Evolutionary conservation across 2,113 vertebrate species (phyloP), one percentile per base, ranked within the genome.

Genomic region (Nannobrachium achirus): DNA sequence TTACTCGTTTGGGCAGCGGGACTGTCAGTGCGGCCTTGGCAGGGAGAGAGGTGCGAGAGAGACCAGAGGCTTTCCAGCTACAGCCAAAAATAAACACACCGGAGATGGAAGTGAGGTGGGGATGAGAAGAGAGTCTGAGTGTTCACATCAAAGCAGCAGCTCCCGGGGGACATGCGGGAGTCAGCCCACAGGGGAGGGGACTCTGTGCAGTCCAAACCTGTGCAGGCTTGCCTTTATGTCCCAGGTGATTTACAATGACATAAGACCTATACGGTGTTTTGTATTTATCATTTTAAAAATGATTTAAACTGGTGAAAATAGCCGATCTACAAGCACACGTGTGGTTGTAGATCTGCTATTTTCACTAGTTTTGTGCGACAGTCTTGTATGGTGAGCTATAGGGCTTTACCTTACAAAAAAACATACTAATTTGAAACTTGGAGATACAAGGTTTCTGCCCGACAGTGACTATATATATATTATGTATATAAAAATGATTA

Each of bases 101-200:
- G 18, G 69, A 51, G 58, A 77, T 65, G 82, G 73, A 83, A 79
- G 75, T 83, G 82, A 83, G 75, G 83, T 40, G 76, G 74, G 67
- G 82, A 89, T 78, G 78, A 56, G 84, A 89, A 83, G 82, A 87
- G 86, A 85, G 87, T 79, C 56, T 58, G 73, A 46, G 73, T 44
- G 76, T 1, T 63, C 56, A 69, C 79, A 91, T 91, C 89, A 91
- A 90, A 91, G 88, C 57, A 0, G 0, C 55, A 20, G 63, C 64
- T 80, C 63, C 72, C 0, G 41, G 84, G 76, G 74, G 78, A 65
- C 19, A 68, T 81, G 68, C 70, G 75, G 74, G 59, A 66, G 40
- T 77, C 45, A 73, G 74, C 72, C n/a, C 75, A 71, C 67, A 66
- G 76, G 73, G 73, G 83, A 73, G 66, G 42, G n/a, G 64, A 39